phyloP scores from a whole-genome alignment of 2,113 vertebrate species.

The Muscicapa adusta region DNA sequence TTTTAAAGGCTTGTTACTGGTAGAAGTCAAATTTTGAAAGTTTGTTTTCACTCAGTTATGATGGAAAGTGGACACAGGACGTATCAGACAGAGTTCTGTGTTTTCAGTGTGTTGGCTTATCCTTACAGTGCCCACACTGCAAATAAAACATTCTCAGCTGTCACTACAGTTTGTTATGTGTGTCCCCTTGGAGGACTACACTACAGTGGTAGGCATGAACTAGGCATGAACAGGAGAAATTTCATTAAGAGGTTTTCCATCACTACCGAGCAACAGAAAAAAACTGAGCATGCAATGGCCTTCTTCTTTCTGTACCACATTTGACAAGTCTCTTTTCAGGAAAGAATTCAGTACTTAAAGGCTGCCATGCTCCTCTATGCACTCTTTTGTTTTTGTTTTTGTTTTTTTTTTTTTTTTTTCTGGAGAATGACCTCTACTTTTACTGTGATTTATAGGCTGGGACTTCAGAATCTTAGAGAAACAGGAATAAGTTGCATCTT shows the following conservation, averaged over 20 bases:
- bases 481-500: background rate
- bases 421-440: background rate
- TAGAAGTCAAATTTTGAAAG: background rate
- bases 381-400: background rate
- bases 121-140: background rate
- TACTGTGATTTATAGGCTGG: background rate
- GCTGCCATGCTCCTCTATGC: background rate
- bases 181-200: background rate
- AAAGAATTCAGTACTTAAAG: background rate
- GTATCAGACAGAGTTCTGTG: background rate
- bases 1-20: background rate
- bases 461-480: background rate
- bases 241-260: background rate
- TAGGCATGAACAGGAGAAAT: background rate
- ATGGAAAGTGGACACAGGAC: background rate
- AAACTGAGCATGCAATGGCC: background rate
- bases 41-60: background rate
- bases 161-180: background rate
- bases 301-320: background rate
- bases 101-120: background rate
- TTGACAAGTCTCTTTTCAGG: background rate
- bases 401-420: background rate
- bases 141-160: background rate
- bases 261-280: constrained; percentile 24
- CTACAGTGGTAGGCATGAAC: background rate